A percentile compares a stretch with the other conserved stretches of the same genome.
Conservation (phyloP, 2,888 invertebrate genomes). For the Eupithecia centaureata region DNA sequence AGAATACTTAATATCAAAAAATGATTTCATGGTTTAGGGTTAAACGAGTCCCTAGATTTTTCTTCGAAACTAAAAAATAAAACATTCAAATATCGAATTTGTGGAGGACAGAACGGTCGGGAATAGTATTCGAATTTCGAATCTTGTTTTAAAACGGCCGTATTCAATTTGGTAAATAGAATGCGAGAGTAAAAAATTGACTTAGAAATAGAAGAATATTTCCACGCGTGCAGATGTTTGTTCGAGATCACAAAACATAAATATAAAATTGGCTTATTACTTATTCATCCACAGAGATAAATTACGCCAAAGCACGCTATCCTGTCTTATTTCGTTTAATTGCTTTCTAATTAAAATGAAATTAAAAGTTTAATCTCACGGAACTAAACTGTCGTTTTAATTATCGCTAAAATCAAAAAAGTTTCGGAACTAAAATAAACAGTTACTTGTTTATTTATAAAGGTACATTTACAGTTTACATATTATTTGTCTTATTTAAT, state of each 20-base stretch:
- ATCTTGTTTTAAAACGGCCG: background rate
- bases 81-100: background rate
- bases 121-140: background rate
- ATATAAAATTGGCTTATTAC: conserved; percentile 16
- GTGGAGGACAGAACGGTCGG: background rate
- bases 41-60: background rate
- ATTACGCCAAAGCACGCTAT: conserved; percentile 24
- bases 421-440: too few relatives aligned
- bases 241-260: conserved; percentile 8
- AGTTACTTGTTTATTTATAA: too few relatives aligned
- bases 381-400: background rate
- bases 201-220: background rate
- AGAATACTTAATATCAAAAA: too few relatives aligned
- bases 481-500: too few relatives aligned
- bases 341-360: conserved; percentile 19
- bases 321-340: conserved; percentile 24
- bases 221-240: conserved; percentile 3
- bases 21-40: too few relatives aligned
- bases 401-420: background rate
- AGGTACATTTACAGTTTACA: too few relatives aligned
- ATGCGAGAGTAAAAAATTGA: background rate
- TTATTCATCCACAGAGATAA: conserved; percentile 22
- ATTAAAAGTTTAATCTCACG: conserved; percentile 11
- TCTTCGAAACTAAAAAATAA: background rate
- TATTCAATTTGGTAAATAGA: background rate